Evolutionary conservation across 1,140 invertebrate species (phyloP).

Genomic region (Pararge aegeria): DNA sequence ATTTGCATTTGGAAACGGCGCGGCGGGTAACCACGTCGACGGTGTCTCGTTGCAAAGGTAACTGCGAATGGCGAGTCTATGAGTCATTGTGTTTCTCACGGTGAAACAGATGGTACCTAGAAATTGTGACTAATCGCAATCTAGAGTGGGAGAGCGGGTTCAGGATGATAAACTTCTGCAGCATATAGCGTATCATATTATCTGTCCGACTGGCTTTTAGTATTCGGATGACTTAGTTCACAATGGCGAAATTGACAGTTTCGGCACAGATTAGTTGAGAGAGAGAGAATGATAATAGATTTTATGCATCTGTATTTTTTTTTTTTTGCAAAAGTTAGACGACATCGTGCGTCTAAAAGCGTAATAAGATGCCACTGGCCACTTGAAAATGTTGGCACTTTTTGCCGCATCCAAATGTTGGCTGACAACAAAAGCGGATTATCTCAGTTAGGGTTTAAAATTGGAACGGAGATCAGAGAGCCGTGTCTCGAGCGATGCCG

Average conservation of each 20-base stretch:
- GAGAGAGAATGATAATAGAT: too few relatives aligned
- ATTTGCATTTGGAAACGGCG: conserved; percentile 1
- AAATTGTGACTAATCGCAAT: conserved; percentile 61
- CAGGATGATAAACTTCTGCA: conserved; percentile 32
- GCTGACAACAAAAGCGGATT: conserved; percentile 56
- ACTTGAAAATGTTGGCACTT: conserved; percentile 39
- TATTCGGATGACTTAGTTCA: too few relatives aligned
- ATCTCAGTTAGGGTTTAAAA: conserved; percentile 56
- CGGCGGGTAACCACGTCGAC: not conserved
- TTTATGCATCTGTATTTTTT: too few relatives aligned
- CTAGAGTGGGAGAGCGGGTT: conserved; percentile 31
- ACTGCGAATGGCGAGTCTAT: conserved; percentile 39
- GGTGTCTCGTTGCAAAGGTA: conserved; percentile 25
- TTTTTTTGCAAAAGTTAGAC: too few relatives aligned
- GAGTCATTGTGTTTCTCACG: conserved; percentile 69
- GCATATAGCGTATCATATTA: conserved; percentile 21
- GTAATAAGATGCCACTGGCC: conserved; percentile 2
- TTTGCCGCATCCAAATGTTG: conserved; percentile 34
- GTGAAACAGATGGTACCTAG: conserved; percentile 50
- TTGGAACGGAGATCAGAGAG: conserved; percentile 59
- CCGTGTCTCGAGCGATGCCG: conserved; percentile 54
- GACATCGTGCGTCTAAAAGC: not conserved
- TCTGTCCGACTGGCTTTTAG: conserved; percentile 1
- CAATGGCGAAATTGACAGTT: too few relatives aligned
- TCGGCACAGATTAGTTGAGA: too few relatives aligned